These are phyloP conservation scores for Orthosia gracilis DNA, from an alignment of 2,888 invertebrate species.

Conservation along the genomic window DNA sequence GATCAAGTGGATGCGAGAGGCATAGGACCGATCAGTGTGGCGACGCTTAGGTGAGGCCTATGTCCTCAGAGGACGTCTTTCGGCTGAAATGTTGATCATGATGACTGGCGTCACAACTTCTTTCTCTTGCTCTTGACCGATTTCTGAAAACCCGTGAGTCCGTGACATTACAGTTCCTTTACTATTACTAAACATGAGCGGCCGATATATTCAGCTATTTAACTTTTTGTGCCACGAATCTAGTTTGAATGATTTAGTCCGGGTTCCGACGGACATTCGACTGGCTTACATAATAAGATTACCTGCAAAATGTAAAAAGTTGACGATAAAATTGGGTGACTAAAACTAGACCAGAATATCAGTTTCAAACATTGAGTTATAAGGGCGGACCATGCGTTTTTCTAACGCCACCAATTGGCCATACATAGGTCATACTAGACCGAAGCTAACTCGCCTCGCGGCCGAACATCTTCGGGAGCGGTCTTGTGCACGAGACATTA, in stretches of 20 bases:
- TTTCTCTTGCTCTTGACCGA: slow-evolving; percentile 65
- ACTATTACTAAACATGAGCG: slow-evolving; percentile 38
- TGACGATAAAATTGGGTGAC: not conserved
- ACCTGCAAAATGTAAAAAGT: slow-evolving; percentile 4
- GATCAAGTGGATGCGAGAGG: too few species aligned
- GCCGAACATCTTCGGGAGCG: too few species aligned
- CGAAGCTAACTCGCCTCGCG: too few species aligned
- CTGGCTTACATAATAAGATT: slow-evolving; percentile 40
- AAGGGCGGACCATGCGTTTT: too few species aligned
- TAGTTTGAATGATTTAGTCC: slow-evolving; percentile 55
- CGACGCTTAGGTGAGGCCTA: too few species aligned
- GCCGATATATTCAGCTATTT: slow-evolving; percentile 60
- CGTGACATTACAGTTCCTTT: not conserved
- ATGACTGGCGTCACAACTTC: slow-evolving; percentile 10
- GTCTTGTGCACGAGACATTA: too few species aligned
- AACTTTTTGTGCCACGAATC: slow-evolving; percentile 59
- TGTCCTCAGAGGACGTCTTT: too few species aligned
- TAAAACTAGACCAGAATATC: not conserved
- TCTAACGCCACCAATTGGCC: too few species aligned
- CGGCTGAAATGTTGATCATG: too few species aligned
- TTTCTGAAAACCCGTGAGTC: slow-evolving; percentile 52
- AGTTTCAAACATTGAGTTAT: not conserved
- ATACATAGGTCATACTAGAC: too few species aligned
- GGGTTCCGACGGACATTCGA: slow-evolving; percentile 28
- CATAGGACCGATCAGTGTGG: too few species aligned